These are phyloP conservation scores for Champsocephalus esox DNA, from an alignment of 2,797 vertebrate species.

Conservation along the genomic window DNA sequence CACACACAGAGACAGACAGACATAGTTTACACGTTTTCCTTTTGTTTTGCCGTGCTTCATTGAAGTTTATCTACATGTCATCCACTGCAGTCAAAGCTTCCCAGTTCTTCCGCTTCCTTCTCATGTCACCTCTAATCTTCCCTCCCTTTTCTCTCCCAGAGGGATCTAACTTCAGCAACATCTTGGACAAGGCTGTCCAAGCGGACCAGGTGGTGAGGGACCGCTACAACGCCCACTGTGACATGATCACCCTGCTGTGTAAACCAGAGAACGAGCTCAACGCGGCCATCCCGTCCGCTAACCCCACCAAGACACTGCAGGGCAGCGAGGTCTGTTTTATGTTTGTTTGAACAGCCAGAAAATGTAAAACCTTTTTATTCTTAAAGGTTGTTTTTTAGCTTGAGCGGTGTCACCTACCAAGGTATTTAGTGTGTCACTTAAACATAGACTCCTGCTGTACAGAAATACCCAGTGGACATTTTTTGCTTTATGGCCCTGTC, in stretches of 20 bases:
- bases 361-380: conserved; percentile 16
- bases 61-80: not conserved
- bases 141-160: conserved; percentile 78
- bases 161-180: conserved; percentile 88
- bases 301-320: conserved; percentile 96
- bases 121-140: not conserved
- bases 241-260: conserved; percentile 94
- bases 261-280: conserved; percentile 92
- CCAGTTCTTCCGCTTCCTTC: not conserved
- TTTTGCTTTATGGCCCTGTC: conserved; percentile 55
- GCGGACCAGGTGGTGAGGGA: conserved; percentile 96
- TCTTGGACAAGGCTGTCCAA: conserved; percentile 93
- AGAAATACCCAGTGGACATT: conserved; percentile 46
- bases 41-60: too few relatives aligned
- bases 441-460: conserved; percentile 26
- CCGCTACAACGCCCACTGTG: conserved; percentile 92
- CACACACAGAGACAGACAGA: not conserved
- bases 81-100: not conserved
- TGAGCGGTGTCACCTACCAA: not conserved
- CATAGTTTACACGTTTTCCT: not conserved
- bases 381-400: conserved; percentile 11
- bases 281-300: conserved; percentile 95
- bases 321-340: conserved; percentile 90
- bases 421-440: conserved; percentile 32
- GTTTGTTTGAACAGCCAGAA: not conserved